These are phyloP conservation scores for Amiota minor DNA, from an alignment of 2,888 invertebrate genomes.

Conservation along the genomic window DNA sequence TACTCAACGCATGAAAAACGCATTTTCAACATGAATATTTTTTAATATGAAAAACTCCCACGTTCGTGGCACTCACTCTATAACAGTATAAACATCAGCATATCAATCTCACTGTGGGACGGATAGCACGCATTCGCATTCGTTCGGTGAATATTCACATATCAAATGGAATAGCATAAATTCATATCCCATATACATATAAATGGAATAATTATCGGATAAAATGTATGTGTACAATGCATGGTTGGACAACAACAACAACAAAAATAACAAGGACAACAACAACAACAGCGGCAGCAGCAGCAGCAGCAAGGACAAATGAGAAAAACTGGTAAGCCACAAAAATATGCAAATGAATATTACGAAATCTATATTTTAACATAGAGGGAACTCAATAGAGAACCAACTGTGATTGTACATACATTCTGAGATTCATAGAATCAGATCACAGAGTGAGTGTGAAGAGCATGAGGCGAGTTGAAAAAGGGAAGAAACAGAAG, in stretches of 20 bases:
- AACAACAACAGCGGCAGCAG: not conserved
- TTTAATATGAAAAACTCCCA: not conserved
- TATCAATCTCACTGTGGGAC: not conserved
- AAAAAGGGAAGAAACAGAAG: not conserved
- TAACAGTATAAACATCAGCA: not conserved
- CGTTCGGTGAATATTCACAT: slow-evolving; percentile 4
- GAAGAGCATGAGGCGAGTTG: not conserved
- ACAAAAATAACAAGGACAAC: not conserved
- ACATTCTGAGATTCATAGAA: not conserved
- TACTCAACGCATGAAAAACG: not conserved
- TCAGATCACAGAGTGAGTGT: not conserved
- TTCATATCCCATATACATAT: slow-evolving; percentile 21
- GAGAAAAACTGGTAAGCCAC: slow-evolving; percentile 30
- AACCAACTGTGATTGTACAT: not conserved
- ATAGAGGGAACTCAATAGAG: not conserved
- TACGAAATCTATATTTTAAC: not conserved
- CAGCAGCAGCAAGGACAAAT: slow-evolving; percentile 12
- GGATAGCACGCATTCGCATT: not conserved
- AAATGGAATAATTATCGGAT: slow-evolving; percentile 28
- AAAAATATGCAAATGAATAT: slow-evolving; percentile 25
- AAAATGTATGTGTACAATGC: slow-evolving; percentile 6
- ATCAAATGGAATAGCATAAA: slow-evolving; percentile 22
- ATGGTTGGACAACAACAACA: not conserved
- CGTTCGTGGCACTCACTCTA: not conserved
- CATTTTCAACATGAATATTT: slow-evolving; percentile 16